Evolutionary conservation across 2,888 invertebrate species (phyloP).

Genomic region (Microctonus hyperodae): DNA sequence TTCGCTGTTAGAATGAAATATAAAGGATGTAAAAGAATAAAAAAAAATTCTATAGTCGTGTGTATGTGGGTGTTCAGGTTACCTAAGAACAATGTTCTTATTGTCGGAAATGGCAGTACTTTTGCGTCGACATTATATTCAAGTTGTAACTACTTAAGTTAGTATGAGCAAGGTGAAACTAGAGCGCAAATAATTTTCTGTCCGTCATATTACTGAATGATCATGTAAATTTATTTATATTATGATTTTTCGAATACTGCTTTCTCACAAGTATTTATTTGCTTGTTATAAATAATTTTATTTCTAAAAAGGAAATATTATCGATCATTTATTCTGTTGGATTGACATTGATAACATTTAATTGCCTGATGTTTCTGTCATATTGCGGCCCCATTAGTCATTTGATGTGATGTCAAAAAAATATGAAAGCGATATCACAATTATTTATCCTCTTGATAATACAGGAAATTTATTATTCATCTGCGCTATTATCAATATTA

Average conservation of each 20-base stretch:
- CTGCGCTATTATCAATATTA: no score
- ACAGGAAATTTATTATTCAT: no score
- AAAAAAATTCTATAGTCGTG: neutral
- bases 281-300: neutral
- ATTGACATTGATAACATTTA: neutral
- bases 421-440: no score
- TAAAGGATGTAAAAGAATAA: neutral
- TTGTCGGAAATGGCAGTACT: slow-evolving; percentile 17
- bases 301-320: neutral
- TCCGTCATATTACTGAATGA: neutral
- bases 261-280: neutral
- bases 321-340: no score
- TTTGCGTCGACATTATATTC: slow-evolving; percentile 6
- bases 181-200: slow-evolving; percentile 28
- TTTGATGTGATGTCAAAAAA: no score
- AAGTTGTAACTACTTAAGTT: neutral
- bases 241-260: no score
- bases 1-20: neutral
- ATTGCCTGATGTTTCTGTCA: neutral
- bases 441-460: no score
- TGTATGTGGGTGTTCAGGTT: neutral
- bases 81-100: neutral
- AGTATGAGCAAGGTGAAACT: slow-evolving; percentile 18
- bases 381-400: no score
- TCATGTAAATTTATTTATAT: neutral